phyloP scores from a whole-genome alignment of 2,888 invertebrate genomes.

The Drosophila affinis region DNA sequence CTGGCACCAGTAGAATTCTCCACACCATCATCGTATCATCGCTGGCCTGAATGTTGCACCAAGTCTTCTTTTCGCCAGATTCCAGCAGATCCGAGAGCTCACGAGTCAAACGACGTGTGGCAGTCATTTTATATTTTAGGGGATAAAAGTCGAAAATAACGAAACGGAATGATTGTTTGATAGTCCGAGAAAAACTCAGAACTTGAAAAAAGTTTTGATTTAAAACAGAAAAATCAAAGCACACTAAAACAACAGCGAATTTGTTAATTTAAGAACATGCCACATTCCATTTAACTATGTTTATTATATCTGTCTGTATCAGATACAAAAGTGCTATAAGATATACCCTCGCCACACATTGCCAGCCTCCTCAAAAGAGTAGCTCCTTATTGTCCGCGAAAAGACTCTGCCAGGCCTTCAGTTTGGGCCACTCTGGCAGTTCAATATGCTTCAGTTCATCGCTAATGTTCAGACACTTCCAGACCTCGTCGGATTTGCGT shows the following conservation, averaged over 20 bases:
- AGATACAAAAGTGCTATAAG: not conserved
- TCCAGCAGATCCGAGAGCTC: constrained; percentile 95
- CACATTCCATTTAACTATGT: not conserved
- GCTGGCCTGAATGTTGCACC: constrained; percentile 96
- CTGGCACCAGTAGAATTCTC: constrained; percentile 98
- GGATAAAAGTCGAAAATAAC: constrained; percentile 13
- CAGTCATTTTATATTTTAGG: constrained; percentile 62
- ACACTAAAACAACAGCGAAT: not conserved
- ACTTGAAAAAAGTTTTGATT: not conserved
- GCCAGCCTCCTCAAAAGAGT: constrained; percentile 47
- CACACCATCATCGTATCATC: constrained; percentile 97
- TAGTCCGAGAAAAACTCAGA: not conserved
- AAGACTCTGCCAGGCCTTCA: constrained; percentile 80
- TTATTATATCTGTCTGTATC: not conserved
- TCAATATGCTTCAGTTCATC: constrained; percentile 78
- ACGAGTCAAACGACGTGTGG: constrained; percentile 85
- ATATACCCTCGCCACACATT: not conserved
- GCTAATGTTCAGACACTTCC: constrained; percentile 81
- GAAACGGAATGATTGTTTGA: not conserved
- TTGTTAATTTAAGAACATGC: not conserved
- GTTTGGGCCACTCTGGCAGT: constrained; percentile 79
- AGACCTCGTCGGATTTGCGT: constrained; percentile 63
- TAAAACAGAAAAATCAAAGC: no score
- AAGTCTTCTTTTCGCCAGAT: constrained; percentile 88
- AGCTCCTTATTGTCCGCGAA: constrained; percentile 70